These are phyloP conservation scores for Ianthella basta DNA, from an alignment of 37 sponge, comb jelly and placozoan genomes.

Conservation along the genomic window DNA sequence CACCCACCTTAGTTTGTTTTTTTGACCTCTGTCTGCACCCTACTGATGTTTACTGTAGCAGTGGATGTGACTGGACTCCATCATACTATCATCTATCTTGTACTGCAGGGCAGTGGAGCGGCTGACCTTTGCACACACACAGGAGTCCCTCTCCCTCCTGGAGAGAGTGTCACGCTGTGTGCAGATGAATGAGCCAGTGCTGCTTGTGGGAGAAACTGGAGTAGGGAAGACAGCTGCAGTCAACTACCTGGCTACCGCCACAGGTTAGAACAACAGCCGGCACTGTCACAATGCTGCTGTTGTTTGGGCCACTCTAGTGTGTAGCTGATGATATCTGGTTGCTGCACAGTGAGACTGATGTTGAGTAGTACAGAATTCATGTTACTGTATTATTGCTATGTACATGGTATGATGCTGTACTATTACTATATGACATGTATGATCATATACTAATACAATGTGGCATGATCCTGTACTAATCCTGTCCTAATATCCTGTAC, in stretches of 20 bases:
- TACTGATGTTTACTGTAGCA: no score
- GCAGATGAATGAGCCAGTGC: constrained; percentile 84
- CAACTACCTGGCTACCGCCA: constrained; percentile 80
- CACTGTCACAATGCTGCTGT: background rate
- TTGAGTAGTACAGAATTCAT: no score
- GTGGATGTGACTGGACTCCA: no score
- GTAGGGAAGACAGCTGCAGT: constrained; percentile 94
- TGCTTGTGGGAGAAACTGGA: constrained; percentile 97
- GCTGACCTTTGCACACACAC: constrained; percentile 79
- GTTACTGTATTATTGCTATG: no score
- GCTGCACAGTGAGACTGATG: no score
- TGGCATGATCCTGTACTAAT: no score
- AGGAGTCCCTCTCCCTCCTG: constrained; percentile 73
- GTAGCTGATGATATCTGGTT: no score
- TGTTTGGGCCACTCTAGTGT: background rate
- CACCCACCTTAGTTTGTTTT: background rate
- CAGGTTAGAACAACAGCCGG: constrained; percentile 41
- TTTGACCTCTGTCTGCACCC: constrained; percentile 10
- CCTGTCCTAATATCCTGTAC: no score
- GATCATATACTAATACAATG: no score
- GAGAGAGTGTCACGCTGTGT: constrained; percentile 87
- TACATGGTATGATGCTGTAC: no score
- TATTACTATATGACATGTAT: no score
- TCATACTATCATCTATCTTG: background rate
- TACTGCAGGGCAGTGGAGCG: background rate